Conservation (phyloP, 2,888 invertebrate species). For the Melieria omissa region DNA sequence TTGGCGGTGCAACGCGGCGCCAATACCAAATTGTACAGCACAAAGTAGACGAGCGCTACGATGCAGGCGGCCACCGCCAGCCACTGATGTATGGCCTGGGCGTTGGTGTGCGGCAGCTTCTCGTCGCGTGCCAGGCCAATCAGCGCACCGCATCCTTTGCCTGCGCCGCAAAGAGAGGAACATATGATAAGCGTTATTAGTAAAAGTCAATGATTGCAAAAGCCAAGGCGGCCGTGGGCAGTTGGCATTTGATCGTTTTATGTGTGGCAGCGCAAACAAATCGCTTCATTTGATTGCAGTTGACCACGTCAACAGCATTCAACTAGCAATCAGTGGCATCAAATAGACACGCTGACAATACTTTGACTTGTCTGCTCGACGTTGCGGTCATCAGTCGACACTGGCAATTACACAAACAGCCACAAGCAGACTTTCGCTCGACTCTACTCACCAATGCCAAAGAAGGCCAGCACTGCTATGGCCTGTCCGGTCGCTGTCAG, state of each 20-base stretch:
- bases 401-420: not conserved
- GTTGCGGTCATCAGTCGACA: too few relatives aligned
- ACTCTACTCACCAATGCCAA: constrained; percentile 73
- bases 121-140: constrained; percentile 70
- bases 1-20: constrained; percentile 80
- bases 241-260: too few relatives aligned
- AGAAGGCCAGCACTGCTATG: constrained; percentile 81
- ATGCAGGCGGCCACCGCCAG: constrained; percentile 76
- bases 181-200: not conserved
- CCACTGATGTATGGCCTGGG: constrained; percentile 70
- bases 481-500: constrained; percentile 83
- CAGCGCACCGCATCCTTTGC: constrained; percentile 79
- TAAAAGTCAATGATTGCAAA: too few relatives aligned
- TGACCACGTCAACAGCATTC: too few relatives aligned
- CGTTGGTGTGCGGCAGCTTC: constrained; percentile 50
- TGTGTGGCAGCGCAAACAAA: too few relatives aligned
- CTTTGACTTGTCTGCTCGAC: not conserved
- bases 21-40: constrained; percentile 78
- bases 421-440: not conserved
- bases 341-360: not conserved
- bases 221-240: too few relatives aligned
- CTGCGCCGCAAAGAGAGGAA: constrained; percentile 62
- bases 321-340: not conserved
- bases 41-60: constrained; percentile 76
- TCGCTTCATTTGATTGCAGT: too few relatives aligned